phyloP scores from a whole-genome alignment of 1,140 invertebrate species.

The Leguminivora glycinivorella region DNA sequence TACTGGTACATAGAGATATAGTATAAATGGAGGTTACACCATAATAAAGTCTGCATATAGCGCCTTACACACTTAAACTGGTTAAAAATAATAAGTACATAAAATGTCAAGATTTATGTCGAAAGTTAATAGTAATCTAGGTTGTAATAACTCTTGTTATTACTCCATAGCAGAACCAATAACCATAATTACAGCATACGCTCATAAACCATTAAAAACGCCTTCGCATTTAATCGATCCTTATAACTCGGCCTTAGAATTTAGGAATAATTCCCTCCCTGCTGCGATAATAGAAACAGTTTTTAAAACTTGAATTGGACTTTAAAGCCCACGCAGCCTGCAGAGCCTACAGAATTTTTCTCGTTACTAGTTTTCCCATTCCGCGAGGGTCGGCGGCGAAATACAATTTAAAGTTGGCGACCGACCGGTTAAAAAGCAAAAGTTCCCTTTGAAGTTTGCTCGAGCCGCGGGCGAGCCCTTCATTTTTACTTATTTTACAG shows the following conservation, averaged over 20 bases:
- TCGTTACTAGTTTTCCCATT: slow-evolving; percentile 60
- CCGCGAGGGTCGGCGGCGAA: slow-evolving; percentile 50
- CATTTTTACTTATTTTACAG: slow-evolving; percentile 68
- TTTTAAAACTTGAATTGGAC: slow-evolving; percentile 10
- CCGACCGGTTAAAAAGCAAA: slow-evolving; percentile 72
- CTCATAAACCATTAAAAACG: not conserved
- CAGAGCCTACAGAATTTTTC: slow-evolving; percentile 31
- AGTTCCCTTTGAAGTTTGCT: slow-evolving; percentile 60
- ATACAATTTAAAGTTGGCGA: slow-evolving; percentile 74
- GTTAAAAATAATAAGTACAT: too few species aligned
- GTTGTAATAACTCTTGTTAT: too few species aligned
- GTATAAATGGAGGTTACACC: too few species aligned
- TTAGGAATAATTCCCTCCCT: not conserved
- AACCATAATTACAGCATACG: too few species aligned
- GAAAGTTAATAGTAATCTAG: too few species aligned
- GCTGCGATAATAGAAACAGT: slow-evolving; percentile 15
- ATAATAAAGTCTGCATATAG: too few species aligned
- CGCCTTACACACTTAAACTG: too few species aligned
- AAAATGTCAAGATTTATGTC: too few species aligned
- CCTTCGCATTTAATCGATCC: not conserved
- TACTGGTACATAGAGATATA: too few species aligned
- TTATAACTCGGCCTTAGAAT: not conserved
- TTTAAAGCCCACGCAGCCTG: slow-evolving; percentile 16
- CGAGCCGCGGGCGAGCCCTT: slow-evolving; percentile 49
- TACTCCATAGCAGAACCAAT: too few species aligned